phyloP scores from a whole-genome alignment of 2,797 vertebrate genomes.

The Phoeniculus purpureus region DNA sequence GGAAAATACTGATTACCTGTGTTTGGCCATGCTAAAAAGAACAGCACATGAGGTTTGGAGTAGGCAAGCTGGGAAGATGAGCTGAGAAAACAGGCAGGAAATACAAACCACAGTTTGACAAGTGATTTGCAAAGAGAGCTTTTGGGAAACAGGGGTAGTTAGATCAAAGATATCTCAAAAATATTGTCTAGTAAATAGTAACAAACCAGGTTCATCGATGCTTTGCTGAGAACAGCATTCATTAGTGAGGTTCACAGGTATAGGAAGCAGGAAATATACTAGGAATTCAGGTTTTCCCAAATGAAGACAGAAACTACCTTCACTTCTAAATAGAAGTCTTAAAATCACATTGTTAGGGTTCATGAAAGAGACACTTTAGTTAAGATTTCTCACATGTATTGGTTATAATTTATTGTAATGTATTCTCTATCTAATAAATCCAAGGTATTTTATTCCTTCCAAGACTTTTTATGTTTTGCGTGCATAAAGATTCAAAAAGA shows the following conservation, averaged over 20 bases:
- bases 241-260: not conserved
- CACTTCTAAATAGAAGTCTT: not conserved
- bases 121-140: not conserved
- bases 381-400: not conserved
- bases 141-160: not conserved
- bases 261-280: not conserved
- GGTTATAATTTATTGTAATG: not conserved
- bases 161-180: not conserved
- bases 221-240: not conserved
- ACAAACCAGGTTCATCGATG: not conserved
- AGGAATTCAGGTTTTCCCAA: not conserved
- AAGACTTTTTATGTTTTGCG: not conserved
- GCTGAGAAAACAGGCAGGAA: not conserved
- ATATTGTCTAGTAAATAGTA: not conserved
- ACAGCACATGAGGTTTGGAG: not conserved
- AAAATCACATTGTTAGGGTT: not conserved
- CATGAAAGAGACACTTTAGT: not conserved
- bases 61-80: not conserved
- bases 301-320: not conserved
- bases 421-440: not conserved
- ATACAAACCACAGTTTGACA: not conserved
- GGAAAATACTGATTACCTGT: not conserved
- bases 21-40: not conserved
- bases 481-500: not conserved
- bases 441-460: not conserved